A percentile compares a stretch with the other conserved stretches of the same genome.
Evolutionary conservation across 2,888 invertebrate genomes (phyloP).

Genomic region (Entomobrya multifasciata): DNA sequence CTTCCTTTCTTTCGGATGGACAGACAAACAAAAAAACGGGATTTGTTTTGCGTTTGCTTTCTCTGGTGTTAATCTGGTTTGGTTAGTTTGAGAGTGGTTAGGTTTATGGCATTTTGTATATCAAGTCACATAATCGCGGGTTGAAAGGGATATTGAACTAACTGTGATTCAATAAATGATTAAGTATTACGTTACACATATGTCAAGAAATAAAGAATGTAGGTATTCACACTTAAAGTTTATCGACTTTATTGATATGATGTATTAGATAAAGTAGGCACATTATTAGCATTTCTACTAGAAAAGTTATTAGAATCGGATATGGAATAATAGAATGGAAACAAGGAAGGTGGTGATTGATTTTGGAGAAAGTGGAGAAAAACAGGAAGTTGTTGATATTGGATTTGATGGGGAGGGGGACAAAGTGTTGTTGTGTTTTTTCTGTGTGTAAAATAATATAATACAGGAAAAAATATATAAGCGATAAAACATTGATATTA

Average conservation of each 20-base stretch:
- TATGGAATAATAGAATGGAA: slow-evolving; percentile 9
- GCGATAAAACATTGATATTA: slow-evolving; percentile 19
- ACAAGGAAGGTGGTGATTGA: slow-evolving; percentile 57
- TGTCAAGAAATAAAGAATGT: too few species aligned
- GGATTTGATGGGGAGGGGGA: neutral
- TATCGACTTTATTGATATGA: too few species aligned
- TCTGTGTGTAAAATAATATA: neutral
- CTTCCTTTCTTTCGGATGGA: slow-evolving; percentile 50
- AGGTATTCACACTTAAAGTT: too few species aligned
- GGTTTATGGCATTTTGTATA: neutral
- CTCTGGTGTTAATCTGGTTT: too few species aligned
- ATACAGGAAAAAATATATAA: too few species aligned
- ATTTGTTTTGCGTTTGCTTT: too few species aligned
- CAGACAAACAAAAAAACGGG: slow-evolving; percentile 28
- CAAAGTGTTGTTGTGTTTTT: slow-evolving; percentile 23
- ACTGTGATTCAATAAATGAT: slow-evolving; percentile 57
- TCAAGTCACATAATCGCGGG: neutral
- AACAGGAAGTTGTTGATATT: slow-evolving; percentile 42
- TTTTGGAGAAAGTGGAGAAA: slow-evolving; percentile 19
- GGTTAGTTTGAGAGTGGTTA: neutral
- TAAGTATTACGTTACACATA: neutral
- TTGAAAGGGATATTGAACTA: slow-evolving; percentile 19
- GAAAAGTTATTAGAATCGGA: neutral
- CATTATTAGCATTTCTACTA: too few species aligned
- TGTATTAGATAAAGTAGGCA: too few species aligned